Evolutionary conservation across 1,140 invertebrate species (phyloP).

Genomic region (Drosophila subpulchrella): DNA sequence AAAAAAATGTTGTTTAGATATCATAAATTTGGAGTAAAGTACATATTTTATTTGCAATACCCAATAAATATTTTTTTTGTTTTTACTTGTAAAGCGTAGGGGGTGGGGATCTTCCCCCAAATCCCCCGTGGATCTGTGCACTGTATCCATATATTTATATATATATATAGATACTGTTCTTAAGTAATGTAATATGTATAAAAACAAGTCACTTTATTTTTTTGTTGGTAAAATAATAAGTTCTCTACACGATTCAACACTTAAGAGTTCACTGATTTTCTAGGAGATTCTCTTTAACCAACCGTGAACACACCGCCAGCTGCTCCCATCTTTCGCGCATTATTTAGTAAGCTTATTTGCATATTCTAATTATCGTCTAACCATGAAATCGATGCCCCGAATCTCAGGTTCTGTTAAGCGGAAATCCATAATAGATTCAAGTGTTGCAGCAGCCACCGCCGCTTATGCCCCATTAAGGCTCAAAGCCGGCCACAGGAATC

Average conservation of each 20-base stretch:
- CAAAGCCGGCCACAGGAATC: conserved; percentile 10
- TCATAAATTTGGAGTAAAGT: too few species aligned
- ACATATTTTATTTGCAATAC: too few species aligned
- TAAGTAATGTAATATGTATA: too few species aligned
- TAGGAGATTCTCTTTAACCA: not conserved
- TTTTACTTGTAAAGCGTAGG: too few species aligned
- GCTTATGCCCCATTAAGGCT: conserved; percentile 25
- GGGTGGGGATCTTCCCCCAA: too few species aligned
- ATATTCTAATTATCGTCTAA: conserved; percentile 32
- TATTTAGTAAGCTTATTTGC: conserved; percentile 21
- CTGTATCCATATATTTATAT: too few species aligned
- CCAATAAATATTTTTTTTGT: too few species aligned
- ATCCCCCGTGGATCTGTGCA: too few species aligned
- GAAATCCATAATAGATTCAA: conserved; percentile 40
- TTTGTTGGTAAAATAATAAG: not conserved
- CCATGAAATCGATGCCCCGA: conserved; percentile 35
- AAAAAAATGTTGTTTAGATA: too few species aligned
- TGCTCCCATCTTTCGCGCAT: conserved; percentile 4
- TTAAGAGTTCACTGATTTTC: not conserved
- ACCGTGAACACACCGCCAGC: not conserved
- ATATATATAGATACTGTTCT: too few species aligned
- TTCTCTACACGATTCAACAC: not conserved
- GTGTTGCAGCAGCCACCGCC: conserved; percentile 5
- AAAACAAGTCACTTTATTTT: too few species aligned
- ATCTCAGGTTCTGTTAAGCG: conserved; percentile 1